A percentile compares a stretch with the other conserved stretches of the same genome.
Conservation (phyloP, 92 coral and sea anemone species). For the Umimayanthus kanabou region DNA sequence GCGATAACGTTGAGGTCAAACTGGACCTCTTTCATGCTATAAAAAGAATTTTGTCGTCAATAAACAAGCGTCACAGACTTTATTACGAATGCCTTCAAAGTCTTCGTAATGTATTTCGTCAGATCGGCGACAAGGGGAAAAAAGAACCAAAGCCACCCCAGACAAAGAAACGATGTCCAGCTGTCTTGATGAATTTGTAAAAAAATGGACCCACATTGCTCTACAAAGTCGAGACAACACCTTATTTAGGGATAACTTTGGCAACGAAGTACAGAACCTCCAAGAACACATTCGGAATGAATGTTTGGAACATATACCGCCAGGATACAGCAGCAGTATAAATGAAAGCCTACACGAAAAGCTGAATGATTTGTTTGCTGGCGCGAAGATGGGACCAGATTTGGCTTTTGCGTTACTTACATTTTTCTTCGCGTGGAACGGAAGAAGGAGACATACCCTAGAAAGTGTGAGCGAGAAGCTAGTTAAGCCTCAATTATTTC, state of each 20-base stretch:
- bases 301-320: slow-evolving; percentile 47
- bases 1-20: slow-evolving; percentile 31
- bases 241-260: slow-evolving; percentile 45
- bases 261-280: slow-evolving; percentile 17
- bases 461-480: not conserved
- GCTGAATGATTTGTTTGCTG: slow-evolving; percentile 60
- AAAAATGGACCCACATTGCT: slow-evolving; percentile 48
- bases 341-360: slow-evolving; percentile 65
- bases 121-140: slow-evolving; percentile 42
- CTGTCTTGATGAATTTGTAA: slow-evolving; percentile 34
- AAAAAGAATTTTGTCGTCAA: slow-evolving; percentile 46
- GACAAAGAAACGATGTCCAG: slow-evolving; percentile 30
- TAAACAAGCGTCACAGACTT: slow-evolving; percentile 44
- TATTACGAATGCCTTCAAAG: slow-evolving; percentile 40
- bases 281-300: slow-evolving; percentile 21
- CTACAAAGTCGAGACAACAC: slow-evolving; percentile 10
- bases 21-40: slow-evolving; percentile 63
- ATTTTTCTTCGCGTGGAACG: slow-evolving; percentile 20
- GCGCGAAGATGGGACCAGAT: slow-evolving; percentile 48
- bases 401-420: slow-evolving; percentile 20
- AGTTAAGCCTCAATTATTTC: not conserved
- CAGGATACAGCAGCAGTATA: slow-evolving; percentile 57
- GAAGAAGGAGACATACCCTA: not conserved
- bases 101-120: slow-evolving; percentile 43
- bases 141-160: slow-evolving; percentile 42